phyloP scores from a whole-genome alignment of 2,113 vertebrate species.

The Tetraodon nigroviridis region DNA sequence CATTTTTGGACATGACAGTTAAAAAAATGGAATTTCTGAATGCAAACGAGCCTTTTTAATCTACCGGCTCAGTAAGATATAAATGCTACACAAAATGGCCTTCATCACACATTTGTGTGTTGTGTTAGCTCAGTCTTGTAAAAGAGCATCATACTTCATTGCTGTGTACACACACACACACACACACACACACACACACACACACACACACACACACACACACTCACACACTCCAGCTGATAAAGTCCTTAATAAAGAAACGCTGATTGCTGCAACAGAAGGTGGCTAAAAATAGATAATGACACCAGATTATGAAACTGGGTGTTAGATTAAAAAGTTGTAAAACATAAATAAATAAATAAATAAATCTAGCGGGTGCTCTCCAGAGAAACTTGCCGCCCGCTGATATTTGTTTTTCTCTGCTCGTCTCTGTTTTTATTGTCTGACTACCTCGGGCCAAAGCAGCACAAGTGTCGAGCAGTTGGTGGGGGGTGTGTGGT shows the following conservation, averaged over 20 bases:
- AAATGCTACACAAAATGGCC: too few relatives aligned
- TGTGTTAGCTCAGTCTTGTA: too few relatives aligned
- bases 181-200: too few relatives aligned
- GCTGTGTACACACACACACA: constrained; percentile 1
- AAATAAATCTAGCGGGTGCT: constrained; percentile 44
- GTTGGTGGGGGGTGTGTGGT: constrained; percentile 3
- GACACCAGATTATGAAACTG: constrained; percentile 18
- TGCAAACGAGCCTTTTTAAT: too few relatives aligned
- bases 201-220: too few relatives aligned
- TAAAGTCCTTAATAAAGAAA: not conserved
- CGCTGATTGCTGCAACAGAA: constrained; percentile 12
- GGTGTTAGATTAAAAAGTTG: constrained; percentile 10
- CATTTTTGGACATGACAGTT: too few relatives aligned
- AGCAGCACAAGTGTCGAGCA: constrained; percentile 46
- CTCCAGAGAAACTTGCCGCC: constrained; percentile 42
- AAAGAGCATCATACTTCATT: not conserved
- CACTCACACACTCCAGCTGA: constrained; percentile 2
- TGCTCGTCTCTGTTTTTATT: constrained; percentile 48
- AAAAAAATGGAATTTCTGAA: too few relatives aligned
- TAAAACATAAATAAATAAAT: constrained; percentile 18
- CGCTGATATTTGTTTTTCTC: constrained; percentile 57
- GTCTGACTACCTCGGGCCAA: constrained; percentile 51
- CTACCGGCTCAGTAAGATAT: too few relatives aligned
- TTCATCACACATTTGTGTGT: too few relatives aligned
- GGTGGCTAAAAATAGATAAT: constrained; percentile 31